phyloP scores from a whole-genome alignment of 2,113 vertebrate genomes.

The Rhinoptilus africanus region DNA sequence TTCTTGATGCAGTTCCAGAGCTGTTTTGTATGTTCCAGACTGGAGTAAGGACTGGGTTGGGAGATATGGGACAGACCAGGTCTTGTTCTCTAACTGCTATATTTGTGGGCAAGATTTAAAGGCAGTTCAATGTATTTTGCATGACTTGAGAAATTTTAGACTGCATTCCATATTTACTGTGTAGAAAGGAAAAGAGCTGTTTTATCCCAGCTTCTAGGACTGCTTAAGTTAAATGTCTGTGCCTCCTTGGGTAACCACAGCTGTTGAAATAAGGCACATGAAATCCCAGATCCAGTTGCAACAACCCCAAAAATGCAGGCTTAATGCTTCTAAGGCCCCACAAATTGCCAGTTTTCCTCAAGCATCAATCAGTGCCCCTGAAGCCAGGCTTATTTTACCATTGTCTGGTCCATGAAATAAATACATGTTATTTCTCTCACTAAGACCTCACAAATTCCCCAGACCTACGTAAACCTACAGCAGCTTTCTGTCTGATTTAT shows the following conservation, averaged over 20 bases:
- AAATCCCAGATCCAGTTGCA: neutral
- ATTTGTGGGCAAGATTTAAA: neutral
- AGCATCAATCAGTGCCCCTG: neutral
- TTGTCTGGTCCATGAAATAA: neutral
- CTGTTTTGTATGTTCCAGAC: neutral
- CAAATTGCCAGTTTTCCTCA: neutral
- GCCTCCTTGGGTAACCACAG: neutral
- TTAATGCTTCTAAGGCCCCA: neutral
- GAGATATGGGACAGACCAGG: neutral
- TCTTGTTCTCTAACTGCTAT: neutral
- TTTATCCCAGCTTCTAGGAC: neutral
- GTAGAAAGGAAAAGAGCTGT: neutral
- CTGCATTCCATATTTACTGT: neutral
- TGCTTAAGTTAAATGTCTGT: neutral
- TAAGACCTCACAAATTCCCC: neutral
- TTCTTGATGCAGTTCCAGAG: neutral
- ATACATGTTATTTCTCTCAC: neutral
- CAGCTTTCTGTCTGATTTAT: neutral
- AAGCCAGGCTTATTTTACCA: neutral
- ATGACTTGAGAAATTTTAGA: neutral
- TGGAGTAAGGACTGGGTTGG: neutral
- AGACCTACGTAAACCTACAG: neutral
- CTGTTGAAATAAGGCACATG: neutral
- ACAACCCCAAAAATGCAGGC: neutral
- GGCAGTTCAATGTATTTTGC: neutral